Evolutionary conservation across 2,797 vertebrate species (phyloP).

Genomic region (Mareca penelope): DNA sequence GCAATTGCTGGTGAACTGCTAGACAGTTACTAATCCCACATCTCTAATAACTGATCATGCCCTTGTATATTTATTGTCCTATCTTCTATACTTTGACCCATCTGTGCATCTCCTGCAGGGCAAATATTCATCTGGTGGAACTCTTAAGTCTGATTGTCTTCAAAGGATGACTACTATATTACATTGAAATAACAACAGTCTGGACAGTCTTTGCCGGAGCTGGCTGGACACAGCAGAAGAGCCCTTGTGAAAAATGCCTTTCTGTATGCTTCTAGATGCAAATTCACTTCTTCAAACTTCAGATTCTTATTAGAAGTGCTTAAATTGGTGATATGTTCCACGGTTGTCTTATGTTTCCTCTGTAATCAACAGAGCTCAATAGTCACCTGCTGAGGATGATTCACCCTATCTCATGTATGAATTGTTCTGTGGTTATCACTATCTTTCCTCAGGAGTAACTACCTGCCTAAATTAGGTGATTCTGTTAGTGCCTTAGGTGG

Average conservation of each 20-base stretch:
- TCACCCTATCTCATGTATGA: slow-evolving; percentile 26
- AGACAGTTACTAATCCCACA: not conserved
- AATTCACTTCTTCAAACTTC: not conserved
- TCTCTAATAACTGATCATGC: not conserved
- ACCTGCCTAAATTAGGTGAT: not conserved
- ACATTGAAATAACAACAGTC: not conserved
- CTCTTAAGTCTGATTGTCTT: not conserved
- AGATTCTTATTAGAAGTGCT: not conserved
- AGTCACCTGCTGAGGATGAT: not conserved
- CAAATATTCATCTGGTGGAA: not conserved
- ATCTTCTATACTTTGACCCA: not conserved
- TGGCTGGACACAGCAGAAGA: not conserved
- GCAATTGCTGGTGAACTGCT: not conserved
- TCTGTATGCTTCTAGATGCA: not conserved
- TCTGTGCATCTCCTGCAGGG: not conserved
- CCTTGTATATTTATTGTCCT: not conserved
- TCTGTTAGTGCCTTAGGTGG: not conserved
- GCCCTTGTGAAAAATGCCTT: not conserved
- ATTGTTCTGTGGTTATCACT: not conserved
- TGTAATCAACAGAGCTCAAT: not conserved
- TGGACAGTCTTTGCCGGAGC: not conserved
- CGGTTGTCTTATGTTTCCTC: not conserved
- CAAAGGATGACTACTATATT: not conserved
- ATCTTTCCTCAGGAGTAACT: not conserved
- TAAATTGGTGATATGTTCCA: not conserved